Evolutionary conservation across 92 coral and sea anemone species (phyloP), one percentile per base, ranked within the genome.

Genomic region (Porites lobata): DNA sequence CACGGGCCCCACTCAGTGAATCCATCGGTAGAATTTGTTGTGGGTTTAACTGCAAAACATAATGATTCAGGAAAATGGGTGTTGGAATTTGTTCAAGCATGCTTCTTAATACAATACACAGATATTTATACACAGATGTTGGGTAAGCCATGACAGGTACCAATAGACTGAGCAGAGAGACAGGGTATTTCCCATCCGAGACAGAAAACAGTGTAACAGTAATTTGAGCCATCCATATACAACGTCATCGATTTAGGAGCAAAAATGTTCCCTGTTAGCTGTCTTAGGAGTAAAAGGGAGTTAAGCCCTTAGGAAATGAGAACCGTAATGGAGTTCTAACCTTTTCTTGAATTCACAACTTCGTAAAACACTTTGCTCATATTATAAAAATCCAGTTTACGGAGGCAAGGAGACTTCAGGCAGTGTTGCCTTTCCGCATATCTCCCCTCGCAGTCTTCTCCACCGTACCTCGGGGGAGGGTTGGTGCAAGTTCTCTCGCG

Each of bases 1-100:
- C 98, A 94, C 18, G 80, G 58, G 14, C 93, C 86, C 98, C 98
- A 94, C 9, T 74, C 24, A 12, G 94, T 76, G 61, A 92, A 82
- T 7, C 88, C 94, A 9, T 94, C 98, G 67, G 76, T 67, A 9
- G 67, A 81, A 69, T 67, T 81, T 18, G 22, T 18, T 8, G 85
- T 67, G 1, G 1, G 72, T 79, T 29, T 7, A 8, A 29, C 15
- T 43, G 1, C 14, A 76, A 57, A 76, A 8, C 24, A 7, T 29
- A 29, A 29, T 38, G 47, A 38, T 38, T 4, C 47, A 76, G 56
- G 9, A 22, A 24, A 38, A 2, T 9, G 22, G 15, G 43, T 11
- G 15, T 69, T 29, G 6, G 47, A 7, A 38, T 38, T 38, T 3
- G 47, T 38, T 3, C 47, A 69, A 12, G 38, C 50, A 12, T 69